These are phyloP conservation scores for Tetragonisca angustula DNA, from an alignment of 2,888 invertebrate species.

Conservation along the genomic window DNA sequence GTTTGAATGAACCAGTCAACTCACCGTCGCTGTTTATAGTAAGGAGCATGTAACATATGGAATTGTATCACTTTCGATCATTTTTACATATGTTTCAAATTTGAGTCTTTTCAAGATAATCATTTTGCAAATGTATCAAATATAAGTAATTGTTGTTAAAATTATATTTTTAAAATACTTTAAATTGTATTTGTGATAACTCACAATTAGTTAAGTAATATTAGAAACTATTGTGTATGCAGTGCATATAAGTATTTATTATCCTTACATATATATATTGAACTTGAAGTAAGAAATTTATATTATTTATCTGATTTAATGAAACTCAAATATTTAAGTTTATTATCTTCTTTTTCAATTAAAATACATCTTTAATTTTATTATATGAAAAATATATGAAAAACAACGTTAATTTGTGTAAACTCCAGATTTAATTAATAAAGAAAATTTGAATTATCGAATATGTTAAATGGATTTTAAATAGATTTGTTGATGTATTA, in stretches of 20 bases:
- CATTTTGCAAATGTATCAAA: no score
- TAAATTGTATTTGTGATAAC: no score
- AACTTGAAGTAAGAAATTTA: background rate
- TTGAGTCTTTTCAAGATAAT: no score
- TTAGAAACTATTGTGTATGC: no score
- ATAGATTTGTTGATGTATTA: no score
- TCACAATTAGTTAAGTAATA: no score
- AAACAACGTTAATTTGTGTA: background rate
- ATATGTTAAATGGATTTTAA: background rate
- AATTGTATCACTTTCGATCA: slow-evolving; percentile 25
- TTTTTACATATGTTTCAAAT: slow-evolving; percentile 13
- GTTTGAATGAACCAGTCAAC: slow-evolving; percentile 29
- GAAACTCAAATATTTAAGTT: background rate
- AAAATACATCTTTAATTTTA: background rate
- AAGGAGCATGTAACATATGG: slow-evolving; percentile 30
- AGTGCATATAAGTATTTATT: no score
- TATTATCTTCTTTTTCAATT: background rate
- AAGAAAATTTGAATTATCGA: background rate
- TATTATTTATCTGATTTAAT: background rate
- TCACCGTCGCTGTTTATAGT: slow-evolving; percentile 53
- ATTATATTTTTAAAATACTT: no score
- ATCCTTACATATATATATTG: no score
- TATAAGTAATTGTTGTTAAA: no score
- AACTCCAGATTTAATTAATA: background rate
- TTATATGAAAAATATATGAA: no score